Conservation (phyloP, 2,888 invertebrate species). For the Acanthosoma haemorrhoidale region DNA sequence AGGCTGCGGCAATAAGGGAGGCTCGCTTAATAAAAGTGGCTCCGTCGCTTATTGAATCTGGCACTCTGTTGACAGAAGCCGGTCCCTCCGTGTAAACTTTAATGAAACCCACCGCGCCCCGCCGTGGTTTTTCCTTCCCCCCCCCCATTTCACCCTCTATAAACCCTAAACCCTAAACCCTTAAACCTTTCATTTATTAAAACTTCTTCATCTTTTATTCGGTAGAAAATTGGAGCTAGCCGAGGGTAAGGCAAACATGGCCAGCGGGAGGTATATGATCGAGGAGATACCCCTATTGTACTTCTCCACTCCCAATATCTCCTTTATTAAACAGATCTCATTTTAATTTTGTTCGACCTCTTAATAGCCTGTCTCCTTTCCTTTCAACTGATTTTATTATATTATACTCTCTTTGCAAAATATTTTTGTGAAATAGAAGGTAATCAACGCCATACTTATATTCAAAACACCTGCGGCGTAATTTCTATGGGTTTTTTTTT, state of each 20-base stretch:
- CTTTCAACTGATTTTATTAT: too few relatives aligned
- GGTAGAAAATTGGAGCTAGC: slow-evolving; percentile 46
- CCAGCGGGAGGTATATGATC: slow-evolving; percentile 23
- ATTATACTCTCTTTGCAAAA: too few relatives aligned
- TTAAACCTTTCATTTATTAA: slow-evolving; percentile 45
- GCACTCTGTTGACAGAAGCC: slow-evolving; percentile 39
- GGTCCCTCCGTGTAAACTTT: slow-evolving; percentile 42
- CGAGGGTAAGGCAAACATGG: slow-evolving; percentile 45
- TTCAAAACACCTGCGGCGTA: too few relatives aligned
- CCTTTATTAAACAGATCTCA: slow-evolving; percentile 24
- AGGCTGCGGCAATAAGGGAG: slow-evolving; percentile 37
- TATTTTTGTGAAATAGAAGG: too few relatives aligned
- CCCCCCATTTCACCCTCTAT: slow-evolving; percentile 40
- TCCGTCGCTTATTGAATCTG: slow-evolving; percentile 40
- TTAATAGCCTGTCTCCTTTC: background rate
- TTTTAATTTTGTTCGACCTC: background rate
- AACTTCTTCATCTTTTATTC: slow-evolving; percentile 47
- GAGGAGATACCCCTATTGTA: slow-evolving; percentile 17
- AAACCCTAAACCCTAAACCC: slow-evolving; percentile 43
- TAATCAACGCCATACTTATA: too few relatives aligned
- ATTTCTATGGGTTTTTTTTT: too few relatives aligned
- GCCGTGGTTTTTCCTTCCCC: slow-evolving; percentile 35
- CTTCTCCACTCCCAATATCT: slow-evolving; percentile 30
- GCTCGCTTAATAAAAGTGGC: slow-evolving; percentile 40
- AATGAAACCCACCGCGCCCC: slow-evolving; percentile 40